Evolutionary conservation across 1,140 invertebrate genomes (phyloP).

Genomic region (Sweltsa coloradensis): DNA sequence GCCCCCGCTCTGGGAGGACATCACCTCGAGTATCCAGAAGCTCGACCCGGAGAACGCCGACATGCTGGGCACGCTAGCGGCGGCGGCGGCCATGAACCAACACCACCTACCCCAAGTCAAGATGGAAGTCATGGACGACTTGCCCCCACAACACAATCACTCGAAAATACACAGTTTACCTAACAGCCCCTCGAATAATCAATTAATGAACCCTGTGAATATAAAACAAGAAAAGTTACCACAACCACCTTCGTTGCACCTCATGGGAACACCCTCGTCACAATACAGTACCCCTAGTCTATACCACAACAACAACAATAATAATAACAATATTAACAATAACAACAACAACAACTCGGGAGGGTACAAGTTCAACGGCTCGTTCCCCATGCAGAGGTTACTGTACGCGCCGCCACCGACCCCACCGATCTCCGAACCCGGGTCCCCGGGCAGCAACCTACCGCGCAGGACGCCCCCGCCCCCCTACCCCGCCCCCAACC

Average conservation of each 20-base stretch:
- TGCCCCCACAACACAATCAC: constrained; percentile 29
- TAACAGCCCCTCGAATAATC: no score
- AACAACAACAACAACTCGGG: no score
- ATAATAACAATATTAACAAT: no score
- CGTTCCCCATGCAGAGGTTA: constrained; percentile 34
- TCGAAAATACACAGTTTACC: no score
- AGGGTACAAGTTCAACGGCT: constrained; percentile 24
- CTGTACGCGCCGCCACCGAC: constrained; percentile 70
- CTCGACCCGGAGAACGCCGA: constrained; percentile 80
- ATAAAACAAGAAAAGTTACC: no score
- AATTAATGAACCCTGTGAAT: no score
- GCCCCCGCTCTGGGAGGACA: constrained; percentile 77
- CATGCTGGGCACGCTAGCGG: constrained; percentile 47
- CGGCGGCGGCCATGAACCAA: no score
- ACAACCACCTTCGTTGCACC: constrained; percentile 35
- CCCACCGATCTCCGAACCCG: constrained; percentile 70
- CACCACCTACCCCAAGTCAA: constrained; percentile 61
- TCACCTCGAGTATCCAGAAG: constrained; percentile 75
- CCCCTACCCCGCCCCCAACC: constrained; percentile 39
- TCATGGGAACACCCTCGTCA: constrained; percentile 26
- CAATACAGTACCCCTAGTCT: constrained; percentile 25
- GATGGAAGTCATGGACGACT: constrained; percentile 55
- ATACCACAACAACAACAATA: constrained; percentile 25
- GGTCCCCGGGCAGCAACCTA: constrained; percentile 48
- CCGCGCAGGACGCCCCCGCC: constrained; percentile 44